phyloP scores from a whole-genome alignment of 1,140 invertebrate genomes.

The Papilio aristodemus region DNA sequence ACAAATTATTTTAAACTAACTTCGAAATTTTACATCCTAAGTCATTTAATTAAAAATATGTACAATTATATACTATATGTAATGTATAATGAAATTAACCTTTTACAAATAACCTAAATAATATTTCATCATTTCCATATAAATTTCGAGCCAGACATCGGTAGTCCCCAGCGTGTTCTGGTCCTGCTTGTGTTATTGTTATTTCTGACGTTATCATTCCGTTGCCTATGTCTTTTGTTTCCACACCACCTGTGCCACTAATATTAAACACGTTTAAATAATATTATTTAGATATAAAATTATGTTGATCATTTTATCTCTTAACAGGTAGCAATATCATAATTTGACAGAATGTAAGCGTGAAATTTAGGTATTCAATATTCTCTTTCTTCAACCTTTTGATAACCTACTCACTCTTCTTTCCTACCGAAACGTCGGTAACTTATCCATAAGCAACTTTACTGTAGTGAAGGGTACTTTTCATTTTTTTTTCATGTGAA shows the following conservation, averaged over 20 bases:
- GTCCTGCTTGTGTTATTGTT: constrained; percentile 66
- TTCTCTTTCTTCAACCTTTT: not conserved
- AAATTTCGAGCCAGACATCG: constrained; percentile 66
- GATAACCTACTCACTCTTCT: no score
- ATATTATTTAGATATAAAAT: no score
- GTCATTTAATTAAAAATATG: not conserved
- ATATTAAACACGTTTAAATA: constrained; percentile 30
- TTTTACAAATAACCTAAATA: constrained; percentile 70
- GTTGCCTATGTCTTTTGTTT: constrained; percentile 65
- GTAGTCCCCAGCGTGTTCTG: constrained; percentile 73
- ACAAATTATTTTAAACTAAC: constrained; percentile 12
- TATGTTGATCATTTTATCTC: no score
- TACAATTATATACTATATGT: not conserved
- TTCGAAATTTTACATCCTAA: no score
- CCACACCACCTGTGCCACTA: constrained; percentile 69
- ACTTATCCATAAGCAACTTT: no score
- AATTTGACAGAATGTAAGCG: constrained; percentile 17
- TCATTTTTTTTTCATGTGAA: no score
- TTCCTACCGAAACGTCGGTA: no score
- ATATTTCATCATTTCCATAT: constrained; percentile 67
- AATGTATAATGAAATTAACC: constrained; percentile 41
- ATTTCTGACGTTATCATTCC: constrained; percentile 67
- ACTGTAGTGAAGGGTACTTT: no score
- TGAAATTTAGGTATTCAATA: not conserved
- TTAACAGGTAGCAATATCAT: constrained; percentile 23